These are phyloP conservation scores for Uloborus plumipes DNA, from an alignment of 2,888 invertebrate species.

Conservation along the genomic window DNA sequence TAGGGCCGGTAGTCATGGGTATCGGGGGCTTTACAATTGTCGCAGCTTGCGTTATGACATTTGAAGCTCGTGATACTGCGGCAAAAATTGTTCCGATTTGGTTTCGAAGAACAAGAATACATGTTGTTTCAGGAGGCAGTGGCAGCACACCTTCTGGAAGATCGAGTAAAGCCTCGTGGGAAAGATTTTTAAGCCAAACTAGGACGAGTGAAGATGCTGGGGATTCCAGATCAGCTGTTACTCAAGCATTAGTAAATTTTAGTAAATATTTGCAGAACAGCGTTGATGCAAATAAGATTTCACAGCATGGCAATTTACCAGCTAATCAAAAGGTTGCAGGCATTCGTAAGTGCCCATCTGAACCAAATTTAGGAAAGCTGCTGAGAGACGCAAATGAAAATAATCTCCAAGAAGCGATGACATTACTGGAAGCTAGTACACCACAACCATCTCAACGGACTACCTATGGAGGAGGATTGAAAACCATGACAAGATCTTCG, in stretches of 20 bases:
- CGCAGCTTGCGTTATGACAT: conserved; percentile 74
- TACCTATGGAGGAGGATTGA: conserved; percentile 54
- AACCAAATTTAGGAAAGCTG: conserved; percentile 74
- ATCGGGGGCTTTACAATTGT: conserved; percentile 74
- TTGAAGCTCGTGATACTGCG: conserved; percentile 74
- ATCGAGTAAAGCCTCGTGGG: conserved; percentile 64
- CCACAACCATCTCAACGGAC: conserved; percentile 57
- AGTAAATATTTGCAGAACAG: conserved; percentile 60
- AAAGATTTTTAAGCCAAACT: conserved; percentile 55
- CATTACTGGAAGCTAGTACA: conserved; percentile 44
- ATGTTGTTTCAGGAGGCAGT: conserved; percentile 52
- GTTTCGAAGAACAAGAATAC: conserved; percentile 58
- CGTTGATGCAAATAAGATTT: conserved; percentile 60
- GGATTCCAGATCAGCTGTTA: conserved; percentile 55
- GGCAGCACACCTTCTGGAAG: conserved; percentile 53
- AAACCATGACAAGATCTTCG: conserved; percentile 35
- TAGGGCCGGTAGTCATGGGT: conserved; percentile 75
- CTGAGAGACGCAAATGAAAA: conserved; percentile 40
- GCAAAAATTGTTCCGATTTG: conserved; percentile 70
- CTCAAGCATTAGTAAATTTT: conserved; percentile 61
- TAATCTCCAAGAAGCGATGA: conserved; percentile 46
- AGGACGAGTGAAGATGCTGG: conserved; percentile 47
- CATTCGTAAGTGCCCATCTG: conserved; percentile 76
- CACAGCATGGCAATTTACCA: conserved; percentile 17
- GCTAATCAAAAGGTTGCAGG: conserved; percentile 27